These are phyloP conservation scores for Lasius platythorax DNA, from an alignment of 2,888 invertebrate species.

Conservation along the genomic window DNA sequence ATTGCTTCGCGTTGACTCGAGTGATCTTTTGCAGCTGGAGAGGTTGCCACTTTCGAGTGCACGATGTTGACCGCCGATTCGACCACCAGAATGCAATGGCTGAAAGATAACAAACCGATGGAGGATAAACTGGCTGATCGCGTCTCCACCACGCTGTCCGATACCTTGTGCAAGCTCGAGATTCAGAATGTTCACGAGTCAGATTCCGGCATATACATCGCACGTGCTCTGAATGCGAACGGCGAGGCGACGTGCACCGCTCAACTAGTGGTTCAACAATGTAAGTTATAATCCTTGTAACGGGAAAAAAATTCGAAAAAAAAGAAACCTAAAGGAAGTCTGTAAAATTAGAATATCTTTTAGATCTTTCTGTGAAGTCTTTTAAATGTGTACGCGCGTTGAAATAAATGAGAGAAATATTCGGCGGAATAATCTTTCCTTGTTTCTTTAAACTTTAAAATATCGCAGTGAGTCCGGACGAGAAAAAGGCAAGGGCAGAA, in stretches of 20 bases:
- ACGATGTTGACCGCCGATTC: conserved; percentile 89
- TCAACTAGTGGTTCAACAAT: conserved; percentile 94
- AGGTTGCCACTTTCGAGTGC: conserved; percentile 93
- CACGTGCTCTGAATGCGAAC: conserved; percentile 93
- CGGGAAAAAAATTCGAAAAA: not conserved
- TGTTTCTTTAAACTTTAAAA: conserved; percentile 30
- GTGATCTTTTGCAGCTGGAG: conserved; percentile 89
- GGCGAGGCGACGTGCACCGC: conserved; percentile 95
- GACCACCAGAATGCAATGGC: conserved; percentile 90
- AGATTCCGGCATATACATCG: conserved; percentile 96
- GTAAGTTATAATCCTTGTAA: conserved; percentile 87
- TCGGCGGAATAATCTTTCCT: not conserved
- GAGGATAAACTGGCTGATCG: conserved; percentile 92
- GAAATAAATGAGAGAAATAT: not conserved
- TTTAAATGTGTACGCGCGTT: not conserved
- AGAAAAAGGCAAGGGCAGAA: conserved; percentile 90
- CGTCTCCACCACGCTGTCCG: conserved; percentile 88
- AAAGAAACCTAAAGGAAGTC: not conserved
- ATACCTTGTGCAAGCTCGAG: conserved; percentile 90
- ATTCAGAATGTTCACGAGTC: conserved; percentile 91
- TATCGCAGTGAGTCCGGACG: conserved; percentile 90
- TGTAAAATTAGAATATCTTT: not conserved
- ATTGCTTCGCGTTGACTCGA: not conserved
- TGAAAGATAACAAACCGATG: conserved; percentile 95
- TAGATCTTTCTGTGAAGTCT: not conserved